Percentiles rank a stretch among this genome's conserved stretches.
Evolutionary conservation across 2,113 vertebrate genomes (phyloP).

Genomic region (Anarhynchus alexandrinus): DNA sequence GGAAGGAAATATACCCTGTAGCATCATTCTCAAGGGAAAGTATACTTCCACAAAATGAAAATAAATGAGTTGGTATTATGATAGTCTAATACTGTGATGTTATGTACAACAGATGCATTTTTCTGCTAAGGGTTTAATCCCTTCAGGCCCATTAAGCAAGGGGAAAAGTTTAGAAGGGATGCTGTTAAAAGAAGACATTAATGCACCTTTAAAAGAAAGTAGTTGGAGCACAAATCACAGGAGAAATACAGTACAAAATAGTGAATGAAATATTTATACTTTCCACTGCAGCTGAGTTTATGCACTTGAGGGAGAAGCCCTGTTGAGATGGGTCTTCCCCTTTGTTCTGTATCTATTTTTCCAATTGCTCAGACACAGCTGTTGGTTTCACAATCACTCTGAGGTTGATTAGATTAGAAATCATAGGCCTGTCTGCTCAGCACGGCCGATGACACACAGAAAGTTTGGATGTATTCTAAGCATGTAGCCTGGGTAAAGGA

Average conservation of each 20-base stretch:
- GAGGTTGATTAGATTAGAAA: slow-evolving; percentile 72
- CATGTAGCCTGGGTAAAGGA: background rate
- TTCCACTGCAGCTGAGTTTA: slow-evolving; percentile 54
- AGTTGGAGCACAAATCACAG: slow-evolving; percentile 46
- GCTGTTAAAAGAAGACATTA: slow-evolving; percentile 50
- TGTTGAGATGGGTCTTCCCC: slow-evolving; percentile 64
- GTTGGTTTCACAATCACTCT: slow-evolving; percentile 58
- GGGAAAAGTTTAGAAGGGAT: slow-evolving; percentile 34
- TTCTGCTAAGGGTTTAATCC: slow-evolving; percentile 52
- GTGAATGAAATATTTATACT: slow-evolving; percentile 77
- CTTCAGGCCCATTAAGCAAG: slow-evolving; percentile 50
- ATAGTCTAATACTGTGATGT: slow-evolving; percentile 43
- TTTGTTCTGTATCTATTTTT: slow-evolving; percentile 75
- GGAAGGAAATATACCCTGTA: slow-evolving; percentile 28
- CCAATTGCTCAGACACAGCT: slow-evolving; percentile 63
- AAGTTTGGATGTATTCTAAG: slow-evolving; percentile 8
- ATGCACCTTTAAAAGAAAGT: slow-evolving; percentile 63
- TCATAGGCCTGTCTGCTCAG: slow-evolving; percentile 44
- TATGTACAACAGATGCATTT: slow-evolving; percentile 43
- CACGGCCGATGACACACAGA: slow-evolving; percentile 28
- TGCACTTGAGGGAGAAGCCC: slow-evolving; percentile 56
- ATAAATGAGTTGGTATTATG: slow-evolving; percentile 53
- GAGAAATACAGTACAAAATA: slow-evolving; percentile 67
- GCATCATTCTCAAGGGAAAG: slow-evolving; percentile 15
- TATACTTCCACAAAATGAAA: slow-evolving; percentile 51